These are phyloP conservation scores for Agapornis canus DNA, from an alignment of 2,797 vertebrate species.

Conservation along the genomic window DNA sequence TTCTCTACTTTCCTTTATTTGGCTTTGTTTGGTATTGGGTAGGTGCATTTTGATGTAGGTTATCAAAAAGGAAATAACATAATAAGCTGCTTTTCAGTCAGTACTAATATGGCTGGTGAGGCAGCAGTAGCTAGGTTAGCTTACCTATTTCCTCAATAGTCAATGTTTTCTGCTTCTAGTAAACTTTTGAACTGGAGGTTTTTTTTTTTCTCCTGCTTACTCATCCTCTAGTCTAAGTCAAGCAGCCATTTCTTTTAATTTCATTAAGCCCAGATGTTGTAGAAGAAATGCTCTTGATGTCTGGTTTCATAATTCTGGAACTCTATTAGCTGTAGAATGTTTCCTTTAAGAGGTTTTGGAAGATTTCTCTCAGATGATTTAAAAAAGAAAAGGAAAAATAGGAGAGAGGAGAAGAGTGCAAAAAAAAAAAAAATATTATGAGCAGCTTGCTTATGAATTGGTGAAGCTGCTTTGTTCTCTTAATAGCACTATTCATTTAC, in stretches of 20 bases:
- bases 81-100: background rate
- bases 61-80: background rate
- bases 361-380: slow-evolving; percentile 6
- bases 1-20: background rate
- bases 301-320: background rate
- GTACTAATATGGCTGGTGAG: background rate
- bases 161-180: background rate
- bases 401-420: background rate
- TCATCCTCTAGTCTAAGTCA: background rate
- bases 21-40: background rate
- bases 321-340: background rate
- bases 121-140: background rate
- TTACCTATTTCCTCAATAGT: background rate
- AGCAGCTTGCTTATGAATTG: fast-evolving
- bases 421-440: fast-evolving
- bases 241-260: background rate
- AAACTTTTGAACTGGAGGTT: background rate
- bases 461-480: background rate
- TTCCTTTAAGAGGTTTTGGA: slow-evolving; percentile 39
- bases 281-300: background rate
- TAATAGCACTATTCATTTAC: background rate
- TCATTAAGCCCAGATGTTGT: background rate
- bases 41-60: background rate
- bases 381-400: background rate
- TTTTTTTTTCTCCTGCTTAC: background rate